Evolutionary conservation across 2,888 invertebrate species (phyloP).

Genomic region (Hoplodrina blanda): DNA sequence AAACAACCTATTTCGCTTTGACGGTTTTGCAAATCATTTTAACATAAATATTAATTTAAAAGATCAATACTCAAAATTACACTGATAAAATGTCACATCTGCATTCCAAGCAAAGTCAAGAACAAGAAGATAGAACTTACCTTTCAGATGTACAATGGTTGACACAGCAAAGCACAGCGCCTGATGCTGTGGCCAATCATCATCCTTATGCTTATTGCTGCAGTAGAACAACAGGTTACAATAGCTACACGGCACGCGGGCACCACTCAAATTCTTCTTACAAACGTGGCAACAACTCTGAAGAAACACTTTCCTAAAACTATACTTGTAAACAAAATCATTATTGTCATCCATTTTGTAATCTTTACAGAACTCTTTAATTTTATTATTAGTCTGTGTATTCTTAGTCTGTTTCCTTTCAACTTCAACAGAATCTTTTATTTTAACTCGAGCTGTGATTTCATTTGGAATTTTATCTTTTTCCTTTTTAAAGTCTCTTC

Average conservation of each 20-base stretch:
- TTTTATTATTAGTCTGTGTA: conserved; percentile 78
- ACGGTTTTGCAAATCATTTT: too few species aligned
- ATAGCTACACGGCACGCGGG: conserved; percentile 80
- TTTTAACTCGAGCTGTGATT: conserved; percentile 83
- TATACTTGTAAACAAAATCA: conserved; percentile 92
- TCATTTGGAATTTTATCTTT: conserved; percentile 86
- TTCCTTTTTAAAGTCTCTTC: conserved; percentile 87
- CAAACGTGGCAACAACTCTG: conserved; percentile 91
- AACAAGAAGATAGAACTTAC: conserved; percentile 70
- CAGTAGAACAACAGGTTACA: conserved; percentile 93
- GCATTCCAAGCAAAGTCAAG: not conserved
- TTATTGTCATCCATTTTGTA: conserved; percentile 88
- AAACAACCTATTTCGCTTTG: too few species aligned
- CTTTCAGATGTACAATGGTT: conserved; percentile 90
- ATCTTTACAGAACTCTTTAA: conserved; percentile 67
- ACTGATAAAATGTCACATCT: not conserved
- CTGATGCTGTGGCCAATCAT: conserved; percentile 90
- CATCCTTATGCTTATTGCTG: conserved; percentile 90
- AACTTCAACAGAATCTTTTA: conserved; percentile 82
- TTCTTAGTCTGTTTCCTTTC: conserved; percentile 77
- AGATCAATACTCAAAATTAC: too few species aligned
- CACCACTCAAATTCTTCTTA: conserved; percentile 78
- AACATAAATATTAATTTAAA: too few species aligned
- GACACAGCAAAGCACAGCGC: conserved; percentile 91
- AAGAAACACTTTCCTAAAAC: conserved; percentile 92